Evolutionary conservation across 2,113 vertebrate genomes (phyloP).

Genomic region (Todiramphus saurophagus): DNA sequence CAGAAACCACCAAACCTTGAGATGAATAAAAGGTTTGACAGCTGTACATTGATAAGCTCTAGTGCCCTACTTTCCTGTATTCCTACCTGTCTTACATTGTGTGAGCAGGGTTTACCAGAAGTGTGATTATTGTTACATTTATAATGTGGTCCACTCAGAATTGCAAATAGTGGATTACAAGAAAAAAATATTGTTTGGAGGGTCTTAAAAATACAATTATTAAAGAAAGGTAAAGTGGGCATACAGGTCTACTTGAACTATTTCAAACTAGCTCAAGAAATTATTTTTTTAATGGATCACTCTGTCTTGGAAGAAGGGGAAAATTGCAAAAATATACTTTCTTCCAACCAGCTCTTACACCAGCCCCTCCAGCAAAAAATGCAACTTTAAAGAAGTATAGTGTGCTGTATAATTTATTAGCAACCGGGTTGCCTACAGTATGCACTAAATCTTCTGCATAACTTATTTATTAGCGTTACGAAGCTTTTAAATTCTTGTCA

Average conservation of each 20-base stretch:
- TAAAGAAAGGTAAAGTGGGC: background rate
- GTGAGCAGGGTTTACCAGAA: background rate
- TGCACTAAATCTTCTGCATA: background rate
- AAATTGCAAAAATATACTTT: background rate
- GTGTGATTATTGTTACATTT: background rate
- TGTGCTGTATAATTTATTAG: constrained; percentile 2
- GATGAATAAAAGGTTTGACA: constrained; percentile 45
- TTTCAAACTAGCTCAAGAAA: constrained; percentile 27
- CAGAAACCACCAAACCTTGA: constrained; percentile 24
- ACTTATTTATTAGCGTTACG: background rate
- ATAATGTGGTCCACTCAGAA: background rate
- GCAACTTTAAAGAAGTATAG: background rate
- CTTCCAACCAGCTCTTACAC: background rate
- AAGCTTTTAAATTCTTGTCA: background rate
- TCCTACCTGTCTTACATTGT: background rate
- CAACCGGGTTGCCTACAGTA: background rate
- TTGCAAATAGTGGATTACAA: background rate
- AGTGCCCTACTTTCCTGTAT: background rate
- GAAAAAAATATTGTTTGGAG: background rate
- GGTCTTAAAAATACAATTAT: background rate
- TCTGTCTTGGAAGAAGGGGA: background rate
- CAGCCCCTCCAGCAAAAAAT: constrained; percentile 9
- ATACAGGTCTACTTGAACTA: background rate
- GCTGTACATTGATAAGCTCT: background rate
- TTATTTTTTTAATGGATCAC: background rate